phyloP scores from a whole-genome alignment of 1,140 invertebrate genomes.

The Sycophila sp. region DNA sequence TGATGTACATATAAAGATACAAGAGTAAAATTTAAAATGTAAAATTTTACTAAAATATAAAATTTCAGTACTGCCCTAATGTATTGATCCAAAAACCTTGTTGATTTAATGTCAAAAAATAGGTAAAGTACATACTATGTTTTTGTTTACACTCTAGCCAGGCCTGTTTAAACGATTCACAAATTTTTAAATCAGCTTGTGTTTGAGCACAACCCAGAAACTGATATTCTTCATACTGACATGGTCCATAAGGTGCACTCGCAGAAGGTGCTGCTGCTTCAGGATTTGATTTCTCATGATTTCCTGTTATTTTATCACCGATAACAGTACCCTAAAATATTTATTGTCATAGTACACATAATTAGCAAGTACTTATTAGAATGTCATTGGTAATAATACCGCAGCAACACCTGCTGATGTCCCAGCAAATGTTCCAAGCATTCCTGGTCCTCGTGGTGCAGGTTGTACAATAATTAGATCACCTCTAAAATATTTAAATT shows the following conservation, averaged over 20 bases:
- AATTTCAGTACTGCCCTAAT: neutral
- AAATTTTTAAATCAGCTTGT: conserved; percentile 32
- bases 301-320: conserved; percentile 34
- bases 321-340: conserved; percentile 35
- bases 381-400: conserved; percentile 25
- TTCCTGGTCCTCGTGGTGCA: conserved; percentile 21
- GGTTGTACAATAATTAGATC: conserved; percentile 39
- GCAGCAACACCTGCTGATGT: conserved; percentile 43
- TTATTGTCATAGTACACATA: conserved; percentile 8
- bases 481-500: conserved; percentile 28
- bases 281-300: conserved; percentile 19
- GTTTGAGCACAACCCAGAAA: conserved; percentile 38
- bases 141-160: conserved; percentile 39
- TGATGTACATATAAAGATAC: too few relatives aligned
- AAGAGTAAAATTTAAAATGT: neutral
- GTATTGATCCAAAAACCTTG: conserved; percentile 24
- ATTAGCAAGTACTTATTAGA: neutral
- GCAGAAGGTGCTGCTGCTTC: neutral
- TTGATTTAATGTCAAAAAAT: conserved; percentile 23
- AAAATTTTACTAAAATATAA: neutral
- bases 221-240: conserved; percentile 31
- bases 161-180: conserved; percentile 36
- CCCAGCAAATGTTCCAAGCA: conserved; percentile 39
- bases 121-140: conserved; percentile 29
- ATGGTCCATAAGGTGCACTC: conserved; percentile 12